Evolutionary conservation across 2,797 vertebrate genomes (phyloP).

Genomic region (Periophthalmus magnuspinnatus): DNA sequence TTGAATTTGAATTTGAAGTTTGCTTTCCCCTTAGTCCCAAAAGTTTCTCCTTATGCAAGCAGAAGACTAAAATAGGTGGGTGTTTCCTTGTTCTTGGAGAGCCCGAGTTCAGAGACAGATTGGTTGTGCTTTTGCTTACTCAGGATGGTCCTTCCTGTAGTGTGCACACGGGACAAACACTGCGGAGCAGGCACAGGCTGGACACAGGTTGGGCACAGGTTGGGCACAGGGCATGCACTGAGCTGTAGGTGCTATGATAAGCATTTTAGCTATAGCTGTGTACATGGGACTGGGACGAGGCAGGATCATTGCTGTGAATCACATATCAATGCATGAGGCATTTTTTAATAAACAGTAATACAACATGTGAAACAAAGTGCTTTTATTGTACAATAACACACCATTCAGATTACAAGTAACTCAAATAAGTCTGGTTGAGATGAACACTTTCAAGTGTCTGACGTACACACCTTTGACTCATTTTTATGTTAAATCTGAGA

Average conservation of each 20-base stretch:
- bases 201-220: no score
- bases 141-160: conserved; percentile 17
- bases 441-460: no score
- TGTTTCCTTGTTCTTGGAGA: conserved; percentile 18
- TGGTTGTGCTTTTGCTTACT: conserved; percentile 17
- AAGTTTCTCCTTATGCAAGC: conserved; percentile 10
- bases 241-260: no score
- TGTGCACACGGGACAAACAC: conserved; percentile 23
- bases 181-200: neutral
- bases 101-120: conserved; percentile 18
- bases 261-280: no score
- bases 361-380: neutral
- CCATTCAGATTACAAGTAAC: neutral
- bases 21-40: neutral
- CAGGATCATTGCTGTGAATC: no score
- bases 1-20: neutral
- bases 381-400: neutral
- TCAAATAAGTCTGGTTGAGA: no score
- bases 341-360: neutral
- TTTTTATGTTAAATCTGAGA: no score
- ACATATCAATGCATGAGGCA: no score
- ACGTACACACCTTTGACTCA: no score
- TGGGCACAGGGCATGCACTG: no score
- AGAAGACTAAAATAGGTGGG: neutral
- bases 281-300: no score